phyloP scores from a whole-genome alignment of 2,113 vertebrate genomes.

The Tetrax tetrax region DNA sequence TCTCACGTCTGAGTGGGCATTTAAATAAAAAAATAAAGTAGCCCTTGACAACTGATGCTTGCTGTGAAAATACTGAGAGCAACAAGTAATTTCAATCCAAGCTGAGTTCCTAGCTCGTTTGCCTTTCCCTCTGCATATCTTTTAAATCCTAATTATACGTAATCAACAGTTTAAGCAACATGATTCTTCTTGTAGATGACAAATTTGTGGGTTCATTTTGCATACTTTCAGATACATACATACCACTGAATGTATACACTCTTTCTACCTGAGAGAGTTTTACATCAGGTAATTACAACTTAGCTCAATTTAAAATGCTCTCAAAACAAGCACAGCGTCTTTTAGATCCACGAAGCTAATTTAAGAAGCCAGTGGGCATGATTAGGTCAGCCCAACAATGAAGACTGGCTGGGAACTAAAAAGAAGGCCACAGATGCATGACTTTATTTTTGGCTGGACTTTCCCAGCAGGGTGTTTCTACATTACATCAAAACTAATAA shows the following conservation, averaged over 20 bases:
- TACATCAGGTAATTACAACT: constrained; percentile 51
- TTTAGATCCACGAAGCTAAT: constrained; percentile 9
- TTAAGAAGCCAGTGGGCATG: constrained; percentile 16
- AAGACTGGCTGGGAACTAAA: not conserved
- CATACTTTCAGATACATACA: not conserved
- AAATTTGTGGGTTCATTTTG: constrained; percentile 40
- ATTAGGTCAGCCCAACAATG: constrained; percentile 20
- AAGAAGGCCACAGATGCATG: not conserved
- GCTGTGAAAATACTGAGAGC: constrained; percentile 27
- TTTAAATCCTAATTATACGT: constrained; percentile 59
- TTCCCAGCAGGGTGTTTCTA: constrained; percentile 40
- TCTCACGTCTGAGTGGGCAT: constrained; percentile 3
- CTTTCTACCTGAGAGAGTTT: constrained; percentile 7
- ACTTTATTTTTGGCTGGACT: constrained; percentile 26
- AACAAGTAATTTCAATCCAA: constrained; percentile 27
- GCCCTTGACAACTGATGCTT: constrained; percentile 7
- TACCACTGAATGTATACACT: not conserved
- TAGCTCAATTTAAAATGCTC: constrained; percentile 27
- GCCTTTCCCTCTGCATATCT: constrained; percentile 19
- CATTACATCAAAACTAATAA: constrained; percentile 26
- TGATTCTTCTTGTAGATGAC: constrained; percentile 60
- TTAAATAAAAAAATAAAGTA: not conserved
- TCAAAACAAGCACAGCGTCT: not conserved
- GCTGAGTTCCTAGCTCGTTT: not conserved
- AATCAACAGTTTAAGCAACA: constrained; percentile 43